Base-by-base conservation (phyloP, 2,888 invertebrate species). In the Thalpophila matura region DNA sequence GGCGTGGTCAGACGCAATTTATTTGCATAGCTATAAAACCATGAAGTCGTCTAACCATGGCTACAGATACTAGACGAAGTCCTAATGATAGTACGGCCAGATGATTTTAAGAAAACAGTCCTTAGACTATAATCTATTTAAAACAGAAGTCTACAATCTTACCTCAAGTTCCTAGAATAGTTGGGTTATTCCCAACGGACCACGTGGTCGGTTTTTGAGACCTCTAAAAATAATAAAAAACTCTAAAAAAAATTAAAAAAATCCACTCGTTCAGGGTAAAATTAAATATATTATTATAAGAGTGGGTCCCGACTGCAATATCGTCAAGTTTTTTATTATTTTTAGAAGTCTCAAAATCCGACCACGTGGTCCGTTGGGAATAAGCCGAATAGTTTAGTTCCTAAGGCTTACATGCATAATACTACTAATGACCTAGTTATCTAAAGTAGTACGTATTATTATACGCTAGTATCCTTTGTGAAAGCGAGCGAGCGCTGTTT, bases 401-500 rank as follows among this genome's bases (percentile, higher is more conserved):
- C 35, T 47, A 31, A 74, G 55, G 27, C 64, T 50, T 10, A 54
- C 56, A 45, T 57, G 51, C 49, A 58, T 54, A 60, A 24, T 60
- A 59, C 47, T 54, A 37, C 55, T 74, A 64, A 77, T 74, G 73
- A 46, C 73, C 65, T 46, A 56, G 66, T 72, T 65, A 61, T 59
- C 31, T 58, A 46, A 57, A 62, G 42, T 54, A 55, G 72, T 51
- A 58, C 57, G 51, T 49, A 53, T 75, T 50, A 69, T 69, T 71
- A 70, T 45, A 55, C 38, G 20, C 35, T 45, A 50, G 63, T 55
- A 54, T 74, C 65, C 63, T 76, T 76, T 65, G 59, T 63, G 76
- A 75, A 79, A 76, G 65, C 71, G 60, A 60, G 73, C 60, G 16
- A 61, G 76, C 60, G 66, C 58, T 54, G 59, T 69, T 66, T 75